Base-by-base conservation (phyloP, 2,113 vertebrate genomes). In the Suncus etruscus region DNA sequence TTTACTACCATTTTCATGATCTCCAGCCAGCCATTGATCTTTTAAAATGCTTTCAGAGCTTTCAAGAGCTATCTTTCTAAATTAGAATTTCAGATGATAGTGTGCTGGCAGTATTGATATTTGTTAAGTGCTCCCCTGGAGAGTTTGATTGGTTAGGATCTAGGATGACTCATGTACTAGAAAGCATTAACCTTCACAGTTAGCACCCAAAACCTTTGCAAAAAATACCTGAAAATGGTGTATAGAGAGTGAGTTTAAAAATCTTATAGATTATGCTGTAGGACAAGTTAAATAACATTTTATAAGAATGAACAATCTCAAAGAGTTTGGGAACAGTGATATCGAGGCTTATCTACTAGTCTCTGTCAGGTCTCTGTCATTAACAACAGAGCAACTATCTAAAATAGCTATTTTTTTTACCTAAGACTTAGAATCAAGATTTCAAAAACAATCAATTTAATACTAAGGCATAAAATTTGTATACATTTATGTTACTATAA, bases 111-210 rank as follows among this genome's bases (percentile, higher is more conserved):
- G 6, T 22, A 83, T 3, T 68, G 90, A 85, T n/a, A 74, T 87
- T 80, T 82, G 69, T 81, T 4, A 24, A 91, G 90, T 73, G 63
- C 84, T 80, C 45, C 48, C 54, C 10, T 51, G 83, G 58, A 72
- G 22, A 78, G 93, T 84, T 65, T 89, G 80, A 70, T 84, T 54
- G 81, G 48, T 47, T 91, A 81, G 54, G 79, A 88, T 83, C 51
- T 48, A 86, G 83, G 27, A 45, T 78, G 63, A 77, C 14, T 81
- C 50, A 69, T 31, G 86, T 15, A 29, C 48, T 14, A 24, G 6
- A 70, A 93, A 48, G 86, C 92, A 90, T 93, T 96, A 80, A 88
- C 80, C 73, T 92, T 87, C 69, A 83, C 48, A 78, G 48, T 91
- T 58, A 85, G 91, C 86, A 16, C 91, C 72, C 27, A 11, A 68